A percentile compares a stretch with the other conserved stretches of the same genome.
Evolutionary conservation across 2,888 invertebrate species (phyloP).

Genomic region (Blastobasis lacticolella): DNA sequence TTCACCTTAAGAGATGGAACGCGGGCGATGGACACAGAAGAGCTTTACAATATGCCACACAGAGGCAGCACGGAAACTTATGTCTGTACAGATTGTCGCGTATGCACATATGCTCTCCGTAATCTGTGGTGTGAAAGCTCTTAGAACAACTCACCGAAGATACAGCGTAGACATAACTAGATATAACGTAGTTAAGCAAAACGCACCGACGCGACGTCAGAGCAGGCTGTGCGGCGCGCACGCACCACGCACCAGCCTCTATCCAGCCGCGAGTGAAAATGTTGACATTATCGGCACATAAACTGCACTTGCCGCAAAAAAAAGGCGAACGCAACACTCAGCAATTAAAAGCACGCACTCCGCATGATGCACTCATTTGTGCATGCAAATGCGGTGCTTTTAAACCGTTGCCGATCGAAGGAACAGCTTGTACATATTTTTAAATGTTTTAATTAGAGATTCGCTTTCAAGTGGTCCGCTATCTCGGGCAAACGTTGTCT

Average conservation of each 20-base stretch:
- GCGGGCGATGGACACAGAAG: too few relatives aligned
- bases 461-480: conserved; percentile 38
- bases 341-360: conserved; percentile 45
- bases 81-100: too few relatives aligned
- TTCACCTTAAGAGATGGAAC: too few relatives aligned
- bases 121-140: too few relatives aligned
- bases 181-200: too few relatives aligned
- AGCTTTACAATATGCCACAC: too few relatives aligned
- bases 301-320: conserved; percentile 26
- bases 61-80: too few relatives aligned
- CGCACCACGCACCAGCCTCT: conserved; percentile 17
- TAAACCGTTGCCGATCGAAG: conserved; percentile 30
- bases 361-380: conserved; percentile 34
- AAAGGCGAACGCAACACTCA: conserved; percentile 21
- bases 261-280: conserved; percentile 16
- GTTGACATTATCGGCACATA: conserved; percentile 18
- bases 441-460: conserved; percentile 59
- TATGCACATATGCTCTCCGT: too few relatives aligned
- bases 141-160: too few relatives aligned
- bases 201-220: too few relatives aligned
- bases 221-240: conserved; percentile 10
- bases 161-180: too few relatives aligned
- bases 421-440: conserved; percentile 42
- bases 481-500: conserved; percentile 29
- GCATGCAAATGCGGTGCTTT: conserved; percentile 43